Percentiles rank a stretch among this genome's conserved stretches.
These are phyloP conservation scores for Catagonus wagneri DNA, from an alignment of 2,113 vertebrate genomes.

Conservation along the genomic window DNA sequence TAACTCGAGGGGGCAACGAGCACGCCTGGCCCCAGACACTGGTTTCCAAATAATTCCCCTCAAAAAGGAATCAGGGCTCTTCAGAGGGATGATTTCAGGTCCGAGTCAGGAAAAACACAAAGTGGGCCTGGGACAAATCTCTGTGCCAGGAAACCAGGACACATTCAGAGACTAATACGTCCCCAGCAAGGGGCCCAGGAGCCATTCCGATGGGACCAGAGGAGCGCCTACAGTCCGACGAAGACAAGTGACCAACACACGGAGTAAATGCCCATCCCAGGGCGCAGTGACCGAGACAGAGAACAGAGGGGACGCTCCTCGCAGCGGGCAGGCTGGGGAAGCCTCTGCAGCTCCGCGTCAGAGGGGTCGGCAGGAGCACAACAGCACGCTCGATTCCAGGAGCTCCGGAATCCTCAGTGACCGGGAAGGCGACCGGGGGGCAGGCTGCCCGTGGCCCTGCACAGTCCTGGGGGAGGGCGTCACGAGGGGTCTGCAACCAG, in stretches of 20 bases:
- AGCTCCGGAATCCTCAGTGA: not conserved
- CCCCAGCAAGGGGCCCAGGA: not conserved
- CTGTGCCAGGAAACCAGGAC: not conserved
- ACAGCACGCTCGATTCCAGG: fast-evolving
- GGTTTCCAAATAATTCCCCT: not conserved
- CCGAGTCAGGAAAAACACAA: not conserved
- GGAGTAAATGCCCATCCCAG: not conserved
- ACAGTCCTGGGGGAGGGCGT: no score
- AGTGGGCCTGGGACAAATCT: not conserved
- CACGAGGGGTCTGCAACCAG: not conserved
- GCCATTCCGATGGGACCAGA: not conserved
- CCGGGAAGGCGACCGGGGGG: not conserved
- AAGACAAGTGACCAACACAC: fast-evolving
- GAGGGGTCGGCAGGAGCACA: not conserved
- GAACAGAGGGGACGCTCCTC: fast-evolving
- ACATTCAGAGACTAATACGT: not conserved
- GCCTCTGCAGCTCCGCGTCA: fast-evolving
- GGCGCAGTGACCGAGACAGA: fast-evolving
- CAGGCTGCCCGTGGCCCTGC: not conserved
- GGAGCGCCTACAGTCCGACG: fast-evolving
- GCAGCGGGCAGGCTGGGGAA: not conserved
- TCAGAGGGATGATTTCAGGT: not conserved
- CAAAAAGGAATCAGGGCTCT: not conserved
- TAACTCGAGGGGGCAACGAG: not conserved
- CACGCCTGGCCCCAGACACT: no score